phyloP scores from a whole-genome alignment of 2,888 invertebrate species.

The Andricus curvator region DNA sequence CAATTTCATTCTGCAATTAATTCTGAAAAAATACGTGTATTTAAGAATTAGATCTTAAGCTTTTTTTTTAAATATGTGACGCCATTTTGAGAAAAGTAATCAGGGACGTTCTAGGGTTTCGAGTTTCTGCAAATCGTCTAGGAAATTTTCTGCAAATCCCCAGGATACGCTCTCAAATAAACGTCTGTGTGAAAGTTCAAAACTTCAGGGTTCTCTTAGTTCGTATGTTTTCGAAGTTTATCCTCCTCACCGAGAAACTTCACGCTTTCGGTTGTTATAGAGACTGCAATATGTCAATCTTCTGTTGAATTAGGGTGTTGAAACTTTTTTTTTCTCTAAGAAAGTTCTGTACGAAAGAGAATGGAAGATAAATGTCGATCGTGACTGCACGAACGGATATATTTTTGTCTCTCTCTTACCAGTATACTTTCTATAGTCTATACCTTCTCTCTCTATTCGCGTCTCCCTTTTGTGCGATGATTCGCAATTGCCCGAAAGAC shows the following conservation, averaged over 20 bases:
- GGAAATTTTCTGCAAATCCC: neutral
- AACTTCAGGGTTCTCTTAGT: constrained; percentile 22
- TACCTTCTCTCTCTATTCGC: too few species aligned
- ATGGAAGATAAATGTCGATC: constrained; percentile 1
- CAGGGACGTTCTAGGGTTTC: neutral
- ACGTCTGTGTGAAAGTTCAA: constrained; percentile 22
- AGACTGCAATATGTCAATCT: constrained; percentile 22
- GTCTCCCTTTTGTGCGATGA: too few species aligned
- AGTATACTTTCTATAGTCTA: too few species aligned
- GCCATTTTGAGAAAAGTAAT: too few species aligned
- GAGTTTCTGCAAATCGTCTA: neutral
- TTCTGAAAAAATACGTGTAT: too few species aligned
- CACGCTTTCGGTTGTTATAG: constrained; percentile 9
- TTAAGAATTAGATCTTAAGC: too few species aligned
- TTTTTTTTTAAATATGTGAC: too few species aligned
- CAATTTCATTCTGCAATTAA: too few species aligned
- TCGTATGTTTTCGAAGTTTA: constrained; percentile 35
- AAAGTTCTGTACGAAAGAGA: neutral
- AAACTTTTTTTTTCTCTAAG: neutral
- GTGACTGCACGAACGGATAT: neutral
- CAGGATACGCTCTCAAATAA: neutral
- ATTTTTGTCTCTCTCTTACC: too few species aligned
- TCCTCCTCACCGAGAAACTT: constrained; percentile 21
- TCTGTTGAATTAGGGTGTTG: constrained; percentile 29
- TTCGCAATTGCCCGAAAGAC: too few species aligned